phyloP scores from a whole-genome alignment of 2,113 vertebrate species.

The Taxidea taxus region DNA sequence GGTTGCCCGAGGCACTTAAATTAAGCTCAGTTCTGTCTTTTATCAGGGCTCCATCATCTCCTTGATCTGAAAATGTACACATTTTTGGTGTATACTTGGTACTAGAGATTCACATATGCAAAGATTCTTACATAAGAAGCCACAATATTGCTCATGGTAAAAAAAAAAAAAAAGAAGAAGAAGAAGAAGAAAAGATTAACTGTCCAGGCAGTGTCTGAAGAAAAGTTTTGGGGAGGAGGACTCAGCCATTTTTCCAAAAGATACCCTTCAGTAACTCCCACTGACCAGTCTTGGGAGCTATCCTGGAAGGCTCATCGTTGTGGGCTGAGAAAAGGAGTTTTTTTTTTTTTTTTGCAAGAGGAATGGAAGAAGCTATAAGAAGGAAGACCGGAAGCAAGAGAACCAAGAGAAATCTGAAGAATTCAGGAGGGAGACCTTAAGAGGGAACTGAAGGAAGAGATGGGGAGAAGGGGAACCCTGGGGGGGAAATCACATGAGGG shows the following conservation, averaged over 20 bases:
- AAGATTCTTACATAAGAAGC: conserved; percentile 23
- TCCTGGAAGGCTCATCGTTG: not conserved
- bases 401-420: conserved; percentile 9
- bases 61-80: conserved; percentile 37
- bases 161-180: not conserved
- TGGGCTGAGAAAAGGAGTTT: not conserved
- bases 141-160: not conserved
- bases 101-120: conserved; percentile 44
- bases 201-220: conserved; percentile 15
- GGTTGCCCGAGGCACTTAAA: conserved; percentile 56
- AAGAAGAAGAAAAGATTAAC: not conserved
- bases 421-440: not conserved
- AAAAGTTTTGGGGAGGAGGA: conserved; percentile 46
- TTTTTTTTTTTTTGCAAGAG: conserved; percentile 47
- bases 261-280: not conserved
- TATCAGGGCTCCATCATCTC: conserved; percentile 18
- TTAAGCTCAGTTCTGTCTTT: conserved; percentile 50
- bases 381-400: not conserved
- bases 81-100: conserved; percentile 52
- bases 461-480: not conserved
- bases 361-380: conserved; percentile 45
- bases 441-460: not conserved
- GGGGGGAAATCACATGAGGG: not conserved
- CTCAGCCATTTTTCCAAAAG: not conserved
- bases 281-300: not conserved